These are phyloP conservation scores for Rhadina sibilatrix DNA, from an alignment of 2,113 vertebrate genomes.

Conservation along the genomic window DNA sequence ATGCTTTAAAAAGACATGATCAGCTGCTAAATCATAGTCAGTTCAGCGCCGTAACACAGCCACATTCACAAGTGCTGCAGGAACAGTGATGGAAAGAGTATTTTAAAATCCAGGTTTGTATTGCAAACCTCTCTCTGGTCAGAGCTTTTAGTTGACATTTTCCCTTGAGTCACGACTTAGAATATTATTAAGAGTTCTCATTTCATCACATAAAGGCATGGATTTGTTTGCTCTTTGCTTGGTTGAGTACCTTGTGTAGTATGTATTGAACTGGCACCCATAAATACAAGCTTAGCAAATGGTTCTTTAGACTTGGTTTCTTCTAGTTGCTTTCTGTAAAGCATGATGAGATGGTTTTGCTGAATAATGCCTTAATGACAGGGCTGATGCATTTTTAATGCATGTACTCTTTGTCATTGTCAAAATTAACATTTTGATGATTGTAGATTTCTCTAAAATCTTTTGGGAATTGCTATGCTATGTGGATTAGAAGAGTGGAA, in stretches of 20 bases:
- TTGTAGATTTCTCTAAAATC: slow-evolving; percentile 20
- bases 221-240: slow-evolving; percentile 39
- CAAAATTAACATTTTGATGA: slow-evolving; percentile 59
- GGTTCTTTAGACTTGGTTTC: background rate
- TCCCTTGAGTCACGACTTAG: slow-evolving; percentile 35
- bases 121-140: slow-evolving; percentile 54
- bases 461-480: background rate
- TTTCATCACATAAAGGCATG: slow-evolving; percentile 14
- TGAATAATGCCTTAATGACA: slow-evolving; percentile 57
- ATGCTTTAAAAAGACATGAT: slow-evolving; percentile 8
- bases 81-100: slow-evolving; percentile 7
- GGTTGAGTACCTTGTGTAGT: background rate
- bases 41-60: background rate
- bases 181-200: slow-evolving; percentile 12
- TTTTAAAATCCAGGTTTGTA: slow-evolving; percentile 49
- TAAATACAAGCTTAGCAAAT: slow-evolving; percentile 19
- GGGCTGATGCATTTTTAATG: slow-evolving; percentile 51
- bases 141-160: slow-evolving; percentile 22
- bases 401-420: slow-evolving; percentile 37
- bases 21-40: slow-evolving; percentile 24
- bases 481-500: background rate
- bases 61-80: slow-evolving; percentile 1
- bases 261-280: background rate
- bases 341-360: slow-evolving; percentile 41
- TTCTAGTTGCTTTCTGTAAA: slow-evolving; percentile 18